phyloP scores from a whole-genome alignment of 2,888 invertebrate genomes.

The Prosapia bicincta region DNA sequence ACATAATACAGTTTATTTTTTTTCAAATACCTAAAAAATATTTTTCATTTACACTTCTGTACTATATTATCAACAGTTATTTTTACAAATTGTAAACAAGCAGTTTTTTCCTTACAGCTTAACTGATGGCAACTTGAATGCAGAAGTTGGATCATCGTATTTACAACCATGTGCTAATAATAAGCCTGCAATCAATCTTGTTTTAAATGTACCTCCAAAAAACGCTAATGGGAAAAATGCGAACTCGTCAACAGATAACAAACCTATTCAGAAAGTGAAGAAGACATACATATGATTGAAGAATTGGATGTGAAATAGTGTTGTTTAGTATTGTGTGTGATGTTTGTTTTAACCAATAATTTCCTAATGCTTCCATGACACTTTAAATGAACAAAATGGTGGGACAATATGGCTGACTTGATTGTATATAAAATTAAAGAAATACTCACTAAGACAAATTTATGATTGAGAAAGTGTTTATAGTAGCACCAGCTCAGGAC shows the following conservation, averaged over 20 bases:
- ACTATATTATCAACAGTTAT: no score
- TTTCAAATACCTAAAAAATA: no score
- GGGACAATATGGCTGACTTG: not conserved
- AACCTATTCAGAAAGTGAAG: conserved; percentile 84
- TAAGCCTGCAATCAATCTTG: conserved; percentile 63
- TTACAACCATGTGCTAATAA: conserved; percentile 65
- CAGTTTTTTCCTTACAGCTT: conserved; percentile 47
- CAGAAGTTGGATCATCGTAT: conserved; percentile 50
- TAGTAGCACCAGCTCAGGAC: not conserved
- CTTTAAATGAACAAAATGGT: not conserved
- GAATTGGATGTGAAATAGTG: not conserved
- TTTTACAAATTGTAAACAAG: not conserved
- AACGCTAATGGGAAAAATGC: conserved; percentile 76
- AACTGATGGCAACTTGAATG: conserved; percentile 62
- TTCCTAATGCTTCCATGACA: not conserved
- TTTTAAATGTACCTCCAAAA: conserved; percentile 65
- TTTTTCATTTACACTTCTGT: no score
- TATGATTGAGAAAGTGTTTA: not conserved
- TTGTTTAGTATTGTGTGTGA: not conserved
- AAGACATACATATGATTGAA: conserved; percentile 68
- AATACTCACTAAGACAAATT: not conserved
- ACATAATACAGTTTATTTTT: no score
- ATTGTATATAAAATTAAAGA: not conserved
- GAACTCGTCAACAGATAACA: conserved; percentile 70
- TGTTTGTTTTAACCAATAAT: not conserved